Evolutionary conservation across 2,113 vertebrate species (phyloP).

Genomic region (Hemichromis elongatus): DNA sequence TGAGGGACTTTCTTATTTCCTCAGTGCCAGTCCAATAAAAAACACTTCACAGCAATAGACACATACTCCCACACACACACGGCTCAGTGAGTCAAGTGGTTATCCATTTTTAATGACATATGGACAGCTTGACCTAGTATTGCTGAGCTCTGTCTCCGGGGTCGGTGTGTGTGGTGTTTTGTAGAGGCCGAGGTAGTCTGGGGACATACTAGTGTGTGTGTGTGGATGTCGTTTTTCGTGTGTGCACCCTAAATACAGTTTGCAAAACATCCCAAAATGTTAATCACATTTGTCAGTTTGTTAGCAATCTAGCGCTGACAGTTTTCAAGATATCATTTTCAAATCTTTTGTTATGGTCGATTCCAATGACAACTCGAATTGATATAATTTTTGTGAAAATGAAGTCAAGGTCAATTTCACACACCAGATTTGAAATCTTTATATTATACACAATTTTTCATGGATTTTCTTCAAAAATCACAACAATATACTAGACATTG

Average conservation of each 20-base stretch:
- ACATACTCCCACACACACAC: neutral
- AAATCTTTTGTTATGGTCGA: neutral
- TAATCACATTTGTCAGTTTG: neutral
- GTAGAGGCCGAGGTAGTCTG: neutral
- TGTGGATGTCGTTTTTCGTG: neutral
- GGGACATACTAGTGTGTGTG: neutral
- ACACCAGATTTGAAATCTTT: neutral
- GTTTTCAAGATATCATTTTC: neutral
- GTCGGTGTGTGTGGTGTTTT: conserved; percentile 14
- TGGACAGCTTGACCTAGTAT: conserved; percentile 61
- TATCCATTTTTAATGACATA: conserved; percentile 67
- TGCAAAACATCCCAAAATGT: neutral
- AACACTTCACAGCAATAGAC: neutral
- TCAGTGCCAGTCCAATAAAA: conserved; percentile 22
- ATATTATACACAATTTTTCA: neutral
- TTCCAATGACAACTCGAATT: neutral
- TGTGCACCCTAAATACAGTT: neutral
- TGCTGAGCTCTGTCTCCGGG: conserved; percentile 15
- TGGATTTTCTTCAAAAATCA: neutral
- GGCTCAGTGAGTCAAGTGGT: conserved; percentile 30
- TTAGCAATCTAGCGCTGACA: neutral
- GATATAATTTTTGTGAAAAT: neutral
- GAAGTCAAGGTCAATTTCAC: neutral
- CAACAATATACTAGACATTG: neutral
- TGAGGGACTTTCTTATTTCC: conserved; percentile 46